phyloP scores from a whole-genome alignment of 2,888 invertebrate species.

The Phengaris alcon region DNA sequence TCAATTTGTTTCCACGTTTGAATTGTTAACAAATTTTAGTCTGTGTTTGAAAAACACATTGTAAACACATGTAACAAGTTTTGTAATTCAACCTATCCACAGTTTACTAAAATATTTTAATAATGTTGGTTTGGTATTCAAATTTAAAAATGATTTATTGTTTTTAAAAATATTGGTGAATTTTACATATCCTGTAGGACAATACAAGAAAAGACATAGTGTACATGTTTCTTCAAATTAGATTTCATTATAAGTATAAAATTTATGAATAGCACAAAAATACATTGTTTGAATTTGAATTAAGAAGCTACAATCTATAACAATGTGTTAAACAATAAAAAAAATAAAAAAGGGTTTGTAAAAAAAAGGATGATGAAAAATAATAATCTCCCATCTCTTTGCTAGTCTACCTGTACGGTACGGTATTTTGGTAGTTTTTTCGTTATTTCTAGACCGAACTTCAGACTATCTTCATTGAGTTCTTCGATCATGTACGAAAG shows the following conservation, averaged over 20 bases:
- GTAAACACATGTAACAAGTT: neutral
- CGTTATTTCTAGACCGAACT: too few relatives aligned
- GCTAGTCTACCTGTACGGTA: too few relatives aligned
- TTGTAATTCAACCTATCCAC: neutral
- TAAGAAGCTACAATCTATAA: neutral
- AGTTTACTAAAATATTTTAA: neutral
- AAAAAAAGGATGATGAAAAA: too few relatives aligned
- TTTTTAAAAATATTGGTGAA: neutral
- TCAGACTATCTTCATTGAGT: too few relatives aligned
- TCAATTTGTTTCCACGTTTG: neutral
- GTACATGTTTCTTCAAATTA: neutral
- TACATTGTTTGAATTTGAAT: too few relatives aligned
- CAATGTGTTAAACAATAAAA: neutral
- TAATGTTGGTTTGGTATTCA: neutral
- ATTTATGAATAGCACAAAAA: too few relatives aligned
- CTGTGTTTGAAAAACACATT: neutral
- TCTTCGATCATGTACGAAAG: too few relatives aligned
- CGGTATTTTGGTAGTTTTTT: too few relatives aligned
- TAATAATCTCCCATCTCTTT: too few relatives aligned
- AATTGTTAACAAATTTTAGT: neutral
- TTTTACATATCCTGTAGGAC: neutral
- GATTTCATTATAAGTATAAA: neutral
- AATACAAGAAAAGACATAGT: neutral
- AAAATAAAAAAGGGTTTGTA: too few relatives aligned
- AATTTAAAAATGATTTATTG: neutral